Base-by-base conservation (phyloP, 2,113 vertebrate genomes). In the Otus sunia region DNA sequence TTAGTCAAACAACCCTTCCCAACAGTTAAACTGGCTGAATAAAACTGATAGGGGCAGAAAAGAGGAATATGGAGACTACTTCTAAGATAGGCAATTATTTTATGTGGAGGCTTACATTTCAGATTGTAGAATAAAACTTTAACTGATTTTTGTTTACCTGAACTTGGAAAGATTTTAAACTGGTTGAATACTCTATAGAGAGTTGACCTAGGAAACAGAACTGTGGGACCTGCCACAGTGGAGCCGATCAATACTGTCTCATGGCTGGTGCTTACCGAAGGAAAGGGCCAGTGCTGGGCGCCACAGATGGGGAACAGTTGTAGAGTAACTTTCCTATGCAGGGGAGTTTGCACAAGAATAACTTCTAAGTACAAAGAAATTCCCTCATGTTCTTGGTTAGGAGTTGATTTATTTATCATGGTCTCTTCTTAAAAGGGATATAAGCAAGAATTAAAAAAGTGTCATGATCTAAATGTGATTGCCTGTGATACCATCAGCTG, bases 211-310 rank as follows among this genome's bases (percentile, higher is more conserved):
- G 60, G 27, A 76, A 58, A 21, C 12, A 1, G 58, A 36, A 11
- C 11, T 12, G 45, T 47, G 79, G 47, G 26, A 63, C 14, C 8
- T 17, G 30, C 63, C 0, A 8, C 32, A 21, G 10, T 56, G 43
- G 19, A 72, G 30, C 49, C 0, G 1, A 17, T 25, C 0, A 7
- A 36, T 25, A 1, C 5, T 34, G 34, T 9, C 9, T 10, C 12
- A 3, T 4, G 34, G 32, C 53, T 36, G 43, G 22, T 45, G 62
- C 32, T 64, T 10, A 26, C 50, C 0, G 4, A 50, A 32, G 23
- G 43, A 29, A 66, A 37, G 60, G 30, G 22, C 6, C 45, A 25
- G 10, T 6, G 10, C 39, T 29, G n/a, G 32, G 21, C 2, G 3
- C 37, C 41, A 11, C n/a, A 32, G 49, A 3, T 0, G 0, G 11